These are phyloP conservation scores for Pyrochroa serraticornis DNA, from an alignment of 2,888 invertebrate species.

Conservation along the genomic window DNA sequence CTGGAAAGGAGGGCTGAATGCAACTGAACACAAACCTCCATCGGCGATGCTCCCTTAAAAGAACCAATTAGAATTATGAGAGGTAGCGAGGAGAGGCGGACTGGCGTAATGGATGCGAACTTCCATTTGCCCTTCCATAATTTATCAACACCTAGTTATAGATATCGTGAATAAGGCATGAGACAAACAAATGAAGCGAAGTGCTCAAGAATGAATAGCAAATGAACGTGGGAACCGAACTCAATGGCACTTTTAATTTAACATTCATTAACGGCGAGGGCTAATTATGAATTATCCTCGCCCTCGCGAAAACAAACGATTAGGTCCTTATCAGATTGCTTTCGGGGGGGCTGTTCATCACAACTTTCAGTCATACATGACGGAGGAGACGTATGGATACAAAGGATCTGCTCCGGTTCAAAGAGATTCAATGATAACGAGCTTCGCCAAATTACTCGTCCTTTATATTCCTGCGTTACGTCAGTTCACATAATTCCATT, in stretches of 20 bases:
- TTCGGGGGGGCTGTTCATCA: slow-evolving; percentile 32
- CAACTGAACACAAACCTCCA: slow-evolving; percentile 5
- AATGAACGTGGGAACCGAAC: slow-evolving; percentile 52
- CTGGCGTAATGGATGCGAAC: slow-evolving; percentile 43
- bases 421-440: slow-evolving; percentile 54
- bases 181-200: slow-evolving; percentile 53
- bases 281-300: slow-evolving; percentile 43
- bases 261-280: slow-evolving; percentile 38
- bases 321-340: slow-evolving; percentile 46
- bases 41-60: slow-evolving; percentile 24
- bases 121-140: slow-evolving; percentile 50
- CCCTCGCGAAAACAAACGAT: slow-evolving; percentile 40
- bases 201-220: slow-evolving; percentile 54
- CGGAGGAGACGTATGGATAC: slow-evolving; percentile 34
- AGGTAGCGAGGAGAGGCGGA: slow-evolving; percentile 12
- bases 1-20: slow-evolving; percentile 8
- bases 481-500: slow-evolving; percentile 50
- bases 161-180: slow-evolving; percentile 55
- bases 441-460: slow-evolving; percentile 52
- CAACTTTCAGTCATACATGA: slow-evolving; percentile 42
- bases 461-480: slow-evolving; percentile 52
- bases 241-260: slow-evolving; percentile 45
- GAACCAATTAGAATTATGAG: slow-evolving; percentile 44
- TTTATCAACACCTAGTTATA: slow-evolving; percentile 56
- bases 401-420: slow-evolving; percentile 47